Base-by-base conservation (phyloP, 1,140 invertebrate genomes). In the Portunus trituberculatus region DNA sequence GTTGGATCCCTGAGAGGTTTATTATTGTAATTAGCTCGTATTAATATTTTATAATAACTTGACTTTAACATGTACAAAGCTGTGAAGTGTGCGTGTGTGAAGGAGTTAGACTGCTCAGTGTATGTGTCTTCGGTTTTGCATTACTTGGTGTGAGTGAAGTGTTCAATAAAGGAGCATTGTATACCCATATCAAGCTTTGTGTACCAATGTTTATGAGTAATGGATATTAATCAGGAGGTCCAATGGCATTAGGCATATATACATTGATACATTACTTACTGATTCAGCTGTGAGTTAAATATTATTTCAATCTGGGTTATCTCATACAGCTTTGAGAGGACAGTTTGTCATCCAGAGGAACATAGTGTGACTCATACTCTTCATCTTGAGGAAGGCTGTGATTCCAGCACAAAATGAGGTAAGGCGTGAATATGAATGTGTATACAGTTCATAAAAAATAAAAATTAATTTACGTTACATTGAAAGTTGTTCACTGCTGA, bases 81-180 rank as follows among this genome's bases (percentile, higher is more conserved):
- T 48, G 94, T 95, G 94, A 95, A 95, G 94, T 95, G 94, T 95
- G 94, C 82, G 94, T 93, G 93, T 94, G 94, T 95, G 94, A 95
- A 95, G 94, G 94, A 95, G 94, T 95, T 95, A 95, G 94, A 95
- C 94, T 95, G 94, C 94, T 95, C 91, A 93, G 94, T 92, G 94
- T 95, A 95, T 95, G 91, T 95, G 94, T 95, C 94, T 88, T 95
- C 94, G 91, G 94, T 95, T 95, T 95, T 95, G 94, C 94, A 95
- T 95, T 95, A 95, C 94, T 95, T 76, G 88, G 94, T 95, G 94
- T 95, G 94, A 95, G 94, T 95, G 94, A 95, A 92, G 86, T 95
- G 94, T 95, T 95, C 94, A 95, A 95, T 95, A 95, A 95, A 95
- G 91, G 94, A 95, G 94, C 94, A 95, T 95, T 95, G 91, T 92